Evolutionary conservation across 2,888 invertebrate genomes (phyloP).

Genomic region (Troides helena): DNA sequence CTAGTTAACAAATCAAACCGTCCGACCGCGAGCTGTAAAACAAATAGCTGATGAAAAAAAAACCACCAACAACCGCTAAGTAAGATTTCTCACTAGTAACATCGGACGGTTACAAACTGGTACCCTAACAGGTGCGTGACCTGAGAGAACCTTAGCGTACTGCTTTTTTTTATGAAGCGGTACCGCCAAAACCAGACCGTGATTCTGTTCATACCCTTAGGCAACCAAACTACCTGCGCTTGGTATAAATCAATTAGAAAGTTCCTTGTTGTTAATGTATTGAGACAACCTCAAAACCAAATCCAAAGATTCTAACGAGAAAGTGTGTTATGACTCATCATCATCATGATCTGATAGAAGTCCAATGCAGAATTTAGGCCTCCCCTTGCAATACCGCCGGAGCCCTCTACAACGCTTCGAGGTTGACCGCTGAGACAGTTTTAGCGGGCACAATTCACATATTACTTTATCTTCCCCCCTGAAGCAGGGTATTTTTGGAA

Average conservation of each 20-base stretch:
- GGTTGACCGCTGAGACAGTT: too few species aligned
- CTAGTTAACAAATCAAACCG: conserved; percentile 36
- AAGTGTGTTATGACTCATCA: too few species aligned
- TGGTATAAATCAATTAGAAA: conserved; percentile 3
- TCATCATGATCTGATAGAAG: too few species aligned
- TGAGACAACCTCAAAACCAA: background rate
- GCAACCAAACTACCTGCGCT: background rate
- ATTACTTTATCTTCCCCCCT: too few species aligned
- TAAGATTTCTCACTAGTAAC: conserved; percentile 11
- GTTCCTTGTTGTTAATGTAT: background rate
- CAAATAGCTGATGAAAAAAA: conserved; percentile 26
- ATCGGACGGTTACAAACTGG: background rate
- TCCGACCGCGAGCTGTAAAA: conserved; percentile 30
- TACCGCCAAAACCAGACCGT: background rate
- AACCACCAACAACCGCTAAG: conserved; percentile 20
- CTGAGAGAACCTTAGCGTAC: background rate
- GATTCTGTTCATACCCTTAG: background rate
- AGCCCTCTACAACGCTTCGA: too few species aligned
- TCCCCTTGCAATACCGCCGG: too few species aligned
- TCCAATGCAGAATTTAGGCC: too few species aligned
- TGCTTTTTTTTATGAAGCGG: background rate
- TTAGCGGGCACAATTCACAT: too few species aligned
- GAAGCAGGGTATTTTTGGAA: too few species aligned
- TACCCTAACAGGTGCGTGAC: conserved; percentile 1
- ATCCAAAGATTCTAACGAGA: too few species aligned